phyloP scores from a whole-genome alignment of 2,888 invertebrate species.

The Drosophila lacicola region DNA sequence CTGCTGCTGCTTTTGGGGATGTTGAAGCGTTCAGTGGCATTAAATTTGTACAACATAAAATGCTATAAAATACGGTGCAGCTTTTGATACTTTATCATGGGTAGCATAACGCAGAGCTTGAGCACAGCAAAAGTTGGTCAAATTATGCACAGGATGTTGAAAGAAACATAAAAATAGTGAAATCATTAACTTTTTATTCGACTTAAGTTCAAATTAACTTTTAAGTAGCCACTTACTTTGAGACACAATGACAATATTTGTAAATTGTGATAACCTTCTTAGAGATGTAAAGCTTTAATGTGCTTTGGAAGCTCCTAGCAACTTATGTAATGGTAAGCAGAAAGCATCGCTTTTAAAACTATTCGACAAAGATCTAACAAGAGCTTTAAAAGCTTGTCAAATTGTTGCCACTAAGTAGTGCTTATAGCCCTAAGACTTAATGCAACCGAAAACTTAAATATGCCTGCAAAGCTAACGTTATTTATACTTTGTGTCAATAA shows the following conservation, averaged over 20 bases:
- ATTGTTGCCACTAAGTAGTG: too few relatives aligned
- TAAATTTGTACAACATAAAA: conserved; percentile 63
- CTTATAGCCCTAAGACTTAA: too few relatives aligned
- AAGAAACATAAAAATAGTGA: conserved; percentile 37
- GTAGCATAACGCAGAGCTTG: neutral
- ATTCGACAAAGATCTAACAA: too few relatives aligned
- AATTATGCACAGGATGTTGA: conserved; percentile 12
- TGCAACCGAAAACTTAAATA: too few relatives aligned
- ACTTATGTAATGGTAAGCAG: too few relatives aligned
- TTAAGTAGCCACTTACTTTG: conserved; percentile 10
- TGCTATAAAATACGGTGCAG: conserved; percentile 44
- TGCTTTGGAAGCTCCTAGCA: too few relatives aligned
- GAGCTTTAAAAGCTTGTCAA: too few relatives aligned
- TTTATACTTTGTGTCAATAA: too few relatives aligned
- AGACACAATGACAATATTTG: conserved; percentile 1
- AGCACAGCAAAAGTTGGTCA: conserved; percentile 4
- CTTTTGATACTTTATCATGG: conserved; percentile 31
- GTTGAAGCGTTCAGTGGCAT: conserved; percentile 47
- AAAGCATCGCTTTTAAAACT: too few relatives aligned
- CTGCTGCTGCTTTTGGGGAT: conserved; percentile 25
- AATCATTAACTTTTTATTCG: conserved; percentile 35
- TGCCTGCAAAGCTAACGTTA: too few relatives aligned
- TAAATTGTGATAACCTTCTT: too few relatives aligned
- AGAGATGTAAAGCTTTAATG: too few relatives aligned
- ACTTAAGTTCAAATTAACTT: neutral